Base-by-base conservation (phyloP, 2,113 vertebrate genomes). In the Copsychus sechellarum region DNA sequence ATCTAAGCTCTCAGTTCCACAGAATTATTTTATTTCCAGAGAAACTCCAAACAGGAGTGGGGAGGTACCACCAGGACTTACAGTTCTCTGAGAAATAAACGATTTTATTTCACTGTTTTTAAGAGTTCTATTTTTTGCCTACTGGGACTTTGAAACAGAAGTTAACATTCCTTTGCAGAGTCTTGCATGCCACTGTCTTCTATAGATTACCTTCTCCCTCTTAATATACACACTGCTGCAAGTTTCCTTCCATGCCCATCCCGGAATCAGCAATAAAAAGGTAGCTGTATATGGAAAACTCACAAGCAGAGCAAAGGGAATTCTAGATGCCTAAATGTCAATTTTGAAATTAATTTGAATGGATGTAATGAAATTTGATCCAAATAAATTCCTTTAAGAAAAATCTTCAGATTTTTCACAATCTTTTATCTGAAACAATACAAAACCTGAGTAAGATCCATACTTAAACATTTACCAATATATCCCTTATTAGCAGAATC, bases 401-500 rank as follows among this genome's bases (percentile, higher is more conserved):
- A 73, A 81, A 73, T 17, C 51, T 79, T 82, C 26, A 36, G 36
- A 26, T 25, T 34, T 61, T 73, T 60, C 61, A 77, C 36, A 86
- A 61, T 14, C 23, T 78, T 80, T 84, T n/a, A 72, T 28, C 38
- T 81, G 34, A 92, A 71, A 76, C 9, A 82, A 73, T 25, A 70
- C 33, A 77, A 87, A 48, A 67, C 33, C 19, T 11, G 23, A 61
- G 5, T 26, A 64, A 60, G n/a, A 83, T 33, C 15, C 16, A 22
- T 14, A 57, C 4, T n/a, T 65, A 78, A 95, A 94, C 90, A 86
- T 98, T 98, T 96, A 99, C 99, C 99, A 20, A 99, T 97, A 92
- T 99, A 99, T 50, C 99, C 99, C 96, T 98, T 99, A 91, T 98
- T 97, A n/a, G 98, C 98, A 38, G 98, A 96, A 86, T 99, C 99